phyloP scores from a whole-genome alignment of 2,888 invertebrate genomes.

The Nomada ferruginata region DNA sequence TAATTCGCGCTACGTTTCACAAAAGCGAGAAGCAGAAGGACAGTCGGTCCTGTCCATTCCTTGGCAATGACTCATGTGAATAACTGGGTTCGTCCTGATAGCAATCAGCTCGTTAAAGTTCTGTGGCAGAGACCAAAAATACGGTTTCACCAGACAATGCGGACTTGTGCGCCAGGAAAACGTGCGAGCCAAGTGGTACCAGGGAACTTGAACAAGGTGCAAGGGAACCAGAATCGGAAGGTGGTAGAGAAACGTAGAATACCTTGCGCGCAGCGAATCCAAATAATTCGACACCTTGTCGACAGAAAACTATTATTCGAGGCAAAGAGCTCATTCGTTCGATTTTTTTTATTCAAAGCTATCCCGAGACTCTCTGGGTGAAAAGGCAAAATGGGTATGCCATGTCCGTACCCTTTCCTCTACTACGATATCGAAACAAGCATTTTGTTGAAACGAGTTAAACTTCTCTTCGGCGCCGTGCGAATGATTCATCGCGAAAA shows the following conservation, averaged over 20 bases:
- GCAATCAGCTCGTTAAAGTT: slow-evolving; percentile 83
- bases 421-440: too few relatives aligned
- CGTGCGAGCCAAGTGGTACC: slow-evolving; percentile 62
- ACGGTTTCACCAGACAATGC: slow-evolving; percentile 56
- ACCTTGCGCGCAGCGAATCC: too few relatives aligned
- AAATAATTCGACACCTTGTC: too few relatives aligned
- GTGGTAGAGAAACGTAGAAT: neutral
- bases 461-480: too few relatives aligned
- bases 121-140: slow-evolving; percentile 69
- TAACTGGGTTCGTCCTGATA: slow-evolving; percentile 75
- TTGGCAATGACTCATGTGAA: slow-evolving; percentile 79
- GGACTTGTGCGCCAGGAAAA: slow-evolving; percentile 69
- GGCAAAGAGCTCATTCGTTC: too few relatives aligned
- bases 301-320: too few relatives aligned
- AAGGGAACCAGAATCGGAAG: slow-evolving; percentile 5
- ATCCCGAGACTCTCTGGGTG: too few relatives aligned
- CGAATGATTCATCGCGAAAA: too few relatives aligned
- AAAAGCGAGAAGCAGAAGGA: slow-evolving; percentile 40
- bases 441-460: too few relatives aligned
- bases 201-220: slow-evolving; percentile 22
- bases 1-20: slow-evolving; percentile 51
- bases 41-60: slow-evolving; percentile 37
- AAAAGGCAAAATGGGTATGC: too few relatives aligned
- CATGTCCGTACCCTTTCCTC: too few relatives aligned
- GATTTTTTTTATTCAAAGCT: too few relatives aligned